Conservation (phyloP, 2,113 vertebrate genomes). For the Dromaius novaehollandiae region DNA sequence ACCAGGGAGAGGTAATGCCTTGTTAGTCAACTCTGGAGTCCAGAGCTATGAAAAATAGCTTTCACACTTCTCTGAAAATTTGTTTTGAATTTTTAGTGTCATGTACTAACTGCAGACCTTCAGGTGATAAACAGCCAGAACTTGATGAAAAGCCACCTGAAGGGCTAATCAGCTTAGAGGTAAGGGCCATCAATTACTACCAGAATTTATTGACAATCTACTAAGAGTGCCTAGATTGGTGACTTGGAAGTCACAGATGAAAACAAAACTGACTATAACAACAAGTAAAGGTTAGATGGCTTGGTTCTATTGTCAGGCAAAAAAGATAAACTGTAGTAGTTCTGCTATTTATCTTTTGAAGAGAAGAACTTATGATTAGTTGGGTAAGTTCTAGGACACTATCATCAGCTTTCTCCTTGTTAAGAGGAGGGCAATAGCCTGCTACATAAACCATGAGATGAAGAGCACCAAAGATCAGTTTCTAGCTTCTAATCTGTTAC, state of each 20-base stretch:
- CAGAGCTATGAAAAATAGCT: neutral
- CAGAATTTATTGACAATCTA: neutral
- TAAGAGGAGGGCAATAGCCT: neutral
- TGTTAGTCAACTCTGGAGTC: neutral
- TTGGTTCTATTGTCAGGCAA: neutral
- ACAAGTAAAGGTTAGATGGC: neutral
- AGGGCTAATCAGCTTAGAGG: no score
- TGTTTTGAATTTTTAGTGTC: neutral
- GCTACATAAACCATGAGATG: neutral
- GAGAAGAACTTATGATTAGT: neutral
- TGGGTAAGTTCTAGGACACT: neutral
- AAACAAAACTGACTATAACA: neutral
- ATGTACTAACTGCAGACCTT: neutral
- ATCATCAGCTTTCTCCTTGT: no score
- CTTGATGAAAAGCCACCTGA: neutral
- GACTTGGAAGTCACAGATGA: neutral
- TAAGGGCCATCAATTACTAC: neutral
- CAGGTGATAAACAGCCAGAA: neutral
- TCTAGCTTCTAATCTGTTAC: neutral
- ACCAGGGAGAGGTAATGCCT: neutral
- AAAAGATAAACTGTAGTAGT: neutral
- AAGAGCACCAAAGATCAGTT: neutral
- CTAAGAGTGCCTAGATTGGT: no score
- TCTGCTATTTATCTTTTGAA: neutral
- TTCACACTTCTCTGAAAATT: accelerated